Evolutionary conservation across 2,888 invertebrate genomes (phyloP).

Genomic region (Palloptera scutellata): DNA sequence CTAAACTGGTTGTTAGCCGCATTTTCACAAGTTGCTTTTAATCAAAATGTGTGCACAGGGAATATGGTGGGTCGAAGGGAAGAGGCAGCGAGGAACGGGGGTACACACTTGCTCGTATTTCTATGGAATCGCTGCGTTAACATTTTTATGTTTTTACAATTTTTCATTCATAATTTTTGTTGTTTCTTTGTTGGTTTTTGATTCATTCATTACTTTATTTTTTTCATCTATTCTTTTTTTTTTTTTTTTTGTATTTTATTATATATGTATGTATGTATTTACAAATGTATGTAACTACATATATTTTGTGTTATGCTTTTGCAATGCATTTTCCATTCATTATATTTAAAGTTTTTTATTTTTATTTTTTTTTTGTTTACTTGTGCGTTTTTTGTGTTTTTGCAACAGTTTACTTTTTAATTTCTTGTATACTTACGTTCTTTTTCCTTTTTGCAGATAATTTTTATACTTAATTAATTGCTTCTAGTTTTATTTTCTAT

Average conservation of each 20-base stretch:
- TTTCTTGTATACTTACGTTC: slow-evolving; percentile 1
- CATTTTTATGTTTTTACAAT: slow-evolving; percentile 39
- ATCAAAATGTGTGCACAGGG: not conserved
- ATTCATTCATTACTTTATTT: slow-evolving; percentile 14
- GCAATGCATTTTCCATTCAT: slow-evolving; percentile 20
- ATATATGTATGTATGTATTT: slow-evolving; percentile 4
- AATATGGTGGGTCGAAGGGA: not conserved
- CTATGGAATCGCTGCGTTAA: slow-evolving; percentile 48
- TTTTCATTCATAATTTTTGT: slow-evolving; percentile 40
- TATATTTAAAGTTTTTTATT: too few species aligned
- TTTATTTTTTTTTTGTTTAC: not conserved
- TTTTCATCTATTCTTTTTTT: not conserved
- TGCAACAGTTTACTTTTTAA: slow-evolving; percentile 9
- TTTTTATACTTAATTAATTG: not conserved
- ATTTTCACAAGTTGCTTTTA: slow-evolving; percentile 4
- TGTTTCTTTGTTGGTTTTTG: slow-evolving; percentile 7
- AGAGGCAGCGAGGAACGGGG: not conserved
- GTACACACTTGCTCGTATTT: slow-evolving; percentile 25
- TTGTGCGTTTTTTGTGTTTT: slow-evolving; percentile 17
- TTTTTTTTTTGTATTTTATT: not conserved
- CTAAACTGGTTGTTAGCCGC: slow-evolving; percentile 32
- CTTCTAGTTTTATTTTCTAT: not conserved
- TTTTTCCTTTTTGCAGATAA: not conserved
- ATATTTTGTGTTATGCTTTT: not conserved
- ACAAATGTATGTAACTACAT: not conserved